Conservation (phyloP, 2,888 invertebrate genomes). For the Bugula neritina region DNA sequence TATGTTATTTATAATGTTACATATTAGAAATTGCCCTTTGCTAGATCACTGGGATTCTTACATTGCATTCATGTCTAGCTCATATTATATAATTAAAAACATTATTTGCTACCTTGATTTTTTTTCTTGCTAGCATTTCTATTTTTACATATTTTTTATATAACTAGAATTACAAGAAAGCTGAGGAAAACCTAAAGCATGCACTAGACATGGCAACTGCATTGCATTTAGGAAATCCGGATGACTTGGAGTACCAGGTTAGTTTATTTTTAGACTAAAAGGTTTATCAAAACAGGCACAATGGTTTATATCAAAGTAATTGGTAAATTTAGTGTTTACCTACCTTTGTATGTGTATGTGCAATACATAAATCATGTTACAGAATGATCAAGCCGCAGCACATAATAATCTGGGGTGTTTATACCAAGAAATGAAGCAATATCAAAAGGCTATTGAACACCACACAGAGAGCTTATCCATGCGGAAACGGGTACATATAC, state of each 20-base stretch:
- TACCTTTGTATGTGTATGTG: background rate
- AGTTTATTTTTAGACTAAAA: background rate
- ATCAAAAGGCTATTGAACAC: background rate
- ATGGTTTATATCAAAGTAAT: background rate
- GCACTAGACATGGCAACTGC: background rate
- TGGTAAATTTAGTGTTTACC: background rate
- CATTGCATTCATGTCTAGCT: no score
- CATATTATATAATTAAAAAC: no score
- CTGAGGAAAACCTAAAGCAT: background rate
- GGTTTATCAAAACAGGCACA: background rate
- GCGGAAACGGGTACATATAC: background rate
- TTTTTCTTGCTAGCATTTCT: no score
- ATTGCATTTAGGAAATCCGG: background rate
- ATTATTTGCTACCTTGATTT: no score
- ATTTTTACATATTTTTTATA: no score
- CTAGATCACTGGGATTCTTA: no score
- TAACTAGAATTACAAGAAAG: slow-evolving; percentile 5
- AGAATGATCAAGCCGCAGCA: background rate
- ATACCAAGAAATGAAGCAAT: background rate
- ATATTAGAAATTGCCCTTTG: no score
- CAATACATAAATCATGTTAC: background rate
- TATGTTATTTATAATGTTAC: no score
- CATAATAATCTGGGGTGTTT: slow-evolving; percentile 7
- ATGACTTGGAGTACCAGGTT: background rate
- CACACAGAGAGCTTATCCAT: background rate